Evolutionary conservation across 2,888 invertebrate genomes (phyloP), one percentile per base, ranked within the genome.

Genomic region (Lagria hirta): DNA sequence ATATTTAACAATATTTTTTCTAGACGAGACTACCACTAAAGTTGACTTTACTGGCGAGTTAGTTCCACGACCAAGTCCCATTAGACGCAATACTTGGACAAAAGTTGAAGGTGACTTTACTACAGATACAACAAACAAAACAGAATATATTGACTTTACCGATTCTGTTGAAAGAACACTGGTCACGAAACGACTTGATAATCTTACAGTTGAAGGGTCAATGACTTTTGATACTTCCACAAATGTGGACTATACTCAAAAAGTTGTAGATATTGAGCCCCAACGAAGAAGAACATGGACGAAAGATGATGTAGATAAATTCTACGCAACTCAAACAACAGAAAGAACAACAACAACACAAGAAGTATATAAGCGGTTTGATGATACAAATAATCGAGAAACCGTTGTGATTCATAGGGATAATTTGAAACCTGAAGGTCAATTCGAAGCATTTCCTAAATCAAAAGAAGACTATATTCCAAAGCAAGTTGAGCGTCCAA

Each of bases 81-180:
- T 84, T 29, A 75, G 87, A 54, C 77, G 86, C 36, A 85, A 86
- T 60, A 88, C 87, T 1, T 87, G 82, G 76, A 87, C 87, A 0
- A 87, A 87, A 68, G 73, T 85, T 26, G 86, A 85, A 70, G 86
- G 86, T 16, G 86, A 86, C 40, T 81, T 86, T 69, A 76, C 70
- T 24, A 80, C 81, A 23, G 83, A 84, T 56, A 86, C 86, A 3
- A 86, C 86, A 10, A 78, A 73, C 33, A 75, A 78, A 65, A 76
- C 80, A 1, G 84, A 86, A 69, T 86, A 75, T 58, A 72, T 84
- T 41, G 82, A 84, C 66, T 79, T 80, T 59, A 79, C 78, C 8
- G 74, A 75, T 2, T 65, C 67, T 7, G 68, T 75, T 2, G 80
- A 84, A 66, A 75, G 78, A 51, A 79, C 81, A 13, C 71, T 79